Percentiles rank a stretch among this genome's conserved stretches.
phyloP scores from a whole-genome alignment of 2,113 vertebrate species.

The Entelurus aequoreus region DNA sequence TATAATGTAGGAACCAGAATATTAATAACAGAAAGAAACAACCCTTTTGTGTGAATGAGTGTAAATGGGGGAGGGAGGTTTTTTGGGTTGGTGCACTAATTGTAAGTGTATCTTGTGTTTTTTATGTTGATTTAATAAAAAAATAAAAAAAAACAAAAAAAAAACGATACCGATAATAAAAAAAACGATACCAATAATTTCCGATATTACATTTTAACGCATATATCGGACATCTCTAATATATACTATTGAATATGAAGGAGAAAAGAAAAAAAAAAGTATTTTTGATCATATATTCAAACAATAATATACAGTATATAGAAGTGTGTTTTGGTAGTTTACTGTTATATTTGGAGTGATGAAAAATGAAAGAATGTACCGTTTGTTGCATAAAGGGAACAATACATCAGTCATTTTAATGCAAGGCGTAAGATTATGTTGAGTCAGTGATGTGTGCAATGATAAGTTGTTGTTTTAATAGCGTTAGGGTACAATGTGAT shows the following conservation, averaged over 20 bases:
- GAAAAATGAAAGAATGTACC: conserved; percentile 35
- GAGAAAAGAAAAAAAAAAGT: conserved; percentile 11
- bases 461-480: neutral
- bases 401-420: neutral
- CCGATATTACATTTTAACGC: too few species aligned
- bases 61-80: too few species aligned
- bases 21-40: too few species aligned
- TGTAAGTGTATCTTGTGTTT: too few species aligned
- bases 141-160: too few species aligned
- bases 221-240: too few species aligned
- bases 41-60: too few species aligned
- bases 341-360: conserved; percentile 13
- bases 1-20: too few species aligned
- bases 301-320: conserved; percentile 10
- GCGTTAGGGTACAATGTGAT: neutral
- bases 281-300: conserved; percentile 10
- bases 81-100: too few species aligned
- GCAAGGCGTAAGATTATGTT: neutral
- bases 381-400: conserved; percentile 16
- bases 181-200: too few species aligned
- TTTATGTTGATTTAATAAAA: too few species aligned
- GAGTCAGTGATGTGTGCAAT: conserved; percentile 12
- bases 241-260: neutral
- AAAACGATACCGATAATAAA: too few species aligned
- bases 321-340: conserved; percentile 18